These are phyloP conservation scores for Zapornia atra DNA, from an alignment of 2,113 vertebrate species.

Conservation along the genomic window DNA sequence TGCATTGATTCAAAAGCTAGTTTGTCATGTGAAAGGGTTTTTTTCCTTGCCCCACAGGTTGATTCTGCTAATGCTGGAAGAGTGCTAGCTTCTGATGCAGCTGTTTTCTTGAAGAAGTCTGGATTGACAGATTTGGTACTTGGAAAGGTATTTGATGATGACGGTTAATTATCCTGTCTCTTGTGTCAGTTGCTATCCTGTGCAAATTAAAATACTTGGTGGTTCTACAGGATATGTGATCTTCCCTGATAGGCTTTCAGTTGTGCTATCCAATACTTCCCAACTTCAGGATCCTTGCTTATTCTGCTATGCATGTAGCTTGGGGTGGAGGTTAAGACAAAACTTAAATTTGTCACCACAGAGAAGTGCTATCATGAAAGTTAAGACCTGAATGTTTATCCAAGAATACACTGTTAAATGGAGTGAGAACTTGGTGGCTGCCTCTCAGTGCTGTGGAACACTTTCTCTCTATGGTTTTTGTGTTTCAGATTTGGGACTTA, in stretches of 20 bases:
- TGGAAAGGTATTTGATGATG: constrained; percentile 86
- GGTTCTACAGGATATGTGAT: background rate
- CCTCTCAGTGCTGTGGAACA: background rate
- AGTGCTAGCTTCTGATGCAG: constrained; percentile 92
- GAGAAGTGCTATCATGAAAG: background rate
- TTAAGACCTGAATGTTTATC: background rate
- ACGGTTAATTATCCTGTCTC: background rate
- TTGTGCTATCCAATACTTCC: background rate
- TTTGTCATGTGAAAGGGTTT: background rate
- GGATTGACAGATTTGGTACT: constrained; percentile 92
- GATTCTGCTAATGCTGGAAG: constrained; percentile 88
- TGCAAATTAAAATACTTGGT: background rate
- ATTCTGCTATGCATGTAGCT: background rate
- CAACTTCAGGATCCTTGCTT: background rate
- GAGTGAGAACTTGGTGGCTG: background rate
- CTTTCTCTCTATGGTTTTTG: background rate
- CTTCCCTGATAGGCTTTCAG: background rate
- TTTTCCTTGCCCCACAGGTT: constrained; percentile 76
- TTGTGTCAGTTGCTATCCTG: background rate
- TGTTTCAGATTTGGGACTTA: constrained; percentile 94
- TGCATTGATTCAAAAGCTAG: background rate
- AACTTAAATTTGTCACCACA: background rate
- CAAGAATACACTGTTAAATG: background rate
- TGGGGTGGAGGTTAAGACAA: background rate
- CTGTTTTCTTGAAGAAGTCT: constrained; percentile 93